Evolutionary conservation across 2,797 vertebrate species (phyloP).

Genomic region (Centropyge bicolor): DNA sequence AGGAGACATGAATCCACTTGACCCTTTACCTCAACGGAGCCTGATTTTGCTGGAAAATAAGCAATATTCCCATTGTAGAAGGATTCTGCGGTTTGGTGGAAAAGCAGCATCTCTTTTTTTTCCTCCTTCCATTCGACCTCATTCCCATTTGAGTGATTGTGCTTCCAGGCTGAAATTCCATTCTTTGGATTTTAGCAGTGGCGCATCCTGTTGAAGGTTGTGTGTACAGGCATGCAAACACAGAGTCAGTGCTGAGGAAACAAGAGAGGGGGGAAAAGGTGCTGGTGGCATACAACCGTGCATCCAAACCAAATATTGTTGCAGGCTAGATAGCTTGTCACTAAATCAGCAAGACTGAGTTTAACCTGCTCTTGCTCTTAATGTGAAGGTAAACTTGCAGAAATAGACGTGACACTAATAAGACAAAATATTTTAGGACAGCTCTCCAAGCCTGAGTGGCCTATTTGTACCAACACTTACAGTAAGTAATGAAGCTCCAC

Average conservation of each 20-base stretch:
- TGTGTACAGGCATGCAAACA: conserved; percentile 26
- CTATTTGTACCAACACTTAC: conserved; percentile 1
- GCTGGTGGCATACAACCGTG: background rate
- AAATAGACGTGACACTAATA: background rate
- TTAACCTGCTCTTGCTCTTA: background rate
- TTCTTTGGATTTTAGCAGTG: conserved; percentile 29
- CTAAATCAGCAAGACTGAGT: background rate
- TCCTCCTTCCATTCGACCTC: background rate
- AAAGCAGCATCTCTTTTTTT: background rate
- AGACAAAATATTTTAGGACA: background rate
- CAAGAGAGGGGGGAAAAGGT: background rate
- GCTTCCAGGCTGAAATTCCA: conserved; percentile 40
- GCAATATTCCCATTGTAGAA: background rate
- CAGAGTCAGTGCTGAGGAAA: conserved; percentile 6
- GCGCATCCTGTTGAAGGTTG: conserved; percentile 40
- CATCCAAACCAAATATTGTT: conserved; percentile 52
- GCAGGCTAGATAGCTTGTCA: background rate
- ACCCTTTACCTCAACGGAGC: conserved; percentile 13
- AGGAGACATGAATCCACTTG: background rate
- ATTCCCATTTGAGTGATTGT: conserved; percentile 6
- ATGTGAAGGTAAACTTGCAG: background rate
- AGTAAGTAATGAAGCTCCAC: conserved; percentile 1
- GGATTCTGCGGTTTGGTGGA: conserved; percentile 21
- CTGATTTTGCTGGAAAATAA: background rate
- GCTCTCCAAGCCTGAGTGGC: conserved; percentile 8